These are phyloP conservation scores for Drosophila borborema DNA, from an alignment of 2,888 invertebrate species.

Conservation along the genomic window DNA sequence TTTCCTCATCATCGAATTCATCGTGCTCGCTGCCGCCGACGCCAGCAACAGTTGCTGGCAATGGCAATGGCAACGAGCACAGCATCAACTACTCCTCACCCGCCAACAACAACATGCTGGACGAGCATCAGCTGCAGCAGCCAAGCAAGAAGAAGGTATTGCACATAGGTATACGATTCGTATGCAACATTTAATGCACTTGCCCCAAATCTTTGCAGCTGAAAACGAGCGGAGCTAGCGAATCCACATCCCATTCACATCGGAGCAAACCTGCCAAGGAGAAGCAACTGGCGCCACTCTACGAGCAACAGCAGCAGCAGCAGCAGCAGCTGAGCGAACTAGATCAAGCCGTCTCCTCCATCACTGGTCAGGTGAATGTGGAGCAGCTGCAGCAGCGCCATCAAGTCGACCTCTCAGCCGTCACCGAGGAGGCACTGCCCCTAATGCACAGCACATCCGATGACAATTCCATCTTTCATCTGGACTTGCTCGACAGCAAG, in stretches of 20 bases:
- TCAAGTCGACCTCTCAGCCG: slow-evolving; percentile 49
- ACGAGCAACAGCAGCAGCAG: slow-evolving; percentile 62
- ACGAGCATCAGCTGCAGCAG: slow-evolving; percentile 52
- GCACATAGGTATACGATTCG: not conserved
- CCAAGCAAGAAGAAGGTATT: slow-evolving; percentile 70
- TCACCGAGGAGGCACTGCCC: slow-evolving; percentile 61
- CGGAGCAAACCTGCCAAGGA: slow-evolving; percentile 65
- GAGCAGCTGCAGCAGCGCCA: slow-evolving; percentile 48
- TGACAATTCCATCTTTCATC: slow-evolving; percentile 79
- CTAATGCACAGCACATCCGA: slow-evolving; percentile 77
- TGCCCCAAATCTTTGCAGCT: slow-evolving; percentile 37
- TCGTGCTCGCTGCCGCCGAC: slow-evolving; percentile 82
- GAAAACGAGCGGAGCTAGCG: slow-evolving; percentile 37
- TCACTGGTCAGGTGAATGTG: slow-evolving; percentile 62
- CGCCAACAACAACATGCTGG: slow-evolving; percentile 44
- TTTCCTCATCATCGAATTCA: slow-evolving; percentile 82
- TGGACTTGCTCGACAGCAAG: slow-evolving; percentile 83
- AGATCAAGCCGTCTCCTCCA: slow-evolving; percentile 81
- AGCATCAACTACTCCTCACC: slow-evolving; percentile 61
- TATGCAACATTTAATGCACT: not conserved
- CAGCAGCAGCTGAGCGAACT: slow-evolving; percentile 69
- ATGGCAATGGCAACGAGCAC: slow-evolving; percentile 30
- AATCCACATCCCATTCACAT: slow-evolving; percentile 44
- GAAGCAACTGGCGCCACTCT: slow-evolving; percentile 45
- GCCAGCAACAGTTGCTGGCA: slow-evolving; percentile 46